Percentiles rank a stretch among this genome's conserved stretches.
phyloP scores from a whole-genome alignment of 2,888 invertebrate genomes.

The Drosophila incognita region DNA sequence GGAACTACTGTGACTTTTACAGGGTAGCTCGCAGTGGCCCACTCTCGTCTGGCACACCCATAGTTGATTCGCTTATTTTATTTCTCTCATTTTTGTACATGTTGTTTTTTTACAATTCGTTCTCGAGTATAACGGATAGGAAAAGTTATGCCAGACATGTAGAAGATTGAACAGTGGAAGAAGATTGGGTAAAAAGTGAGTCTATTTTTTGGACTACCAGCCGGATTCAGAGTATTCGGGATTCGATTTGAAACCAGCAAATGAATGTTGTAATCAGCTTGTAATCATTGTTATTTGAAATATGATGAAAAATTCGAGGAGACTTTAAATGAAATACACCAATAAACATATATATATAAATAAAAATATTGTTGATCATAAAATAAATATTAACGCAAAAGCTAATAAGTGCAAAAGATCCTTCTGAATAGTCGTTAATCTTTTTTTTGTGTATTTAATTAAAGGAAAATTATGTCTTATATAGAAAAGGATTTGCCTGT shows the following conservation, averaged over 20 bases:
- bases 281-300: not conserved
- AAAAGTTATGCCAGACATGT: conserved; percentile 62
- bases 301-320: not conserved
- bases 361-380: no score
- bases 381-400: not conserved
- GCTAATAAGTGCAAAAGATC: not conserved
- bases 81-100: conserved; percentile 50
- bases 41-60: not conserved
- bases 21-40: not conserved
- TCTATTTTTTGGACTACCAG: not conserved
- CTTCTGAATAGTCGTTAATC: not conserved
- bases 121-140: conserved; percentile 61
- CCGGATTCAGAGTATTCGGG: accelerated
- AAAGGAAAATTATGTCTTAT: not conserved
- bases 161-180: conserved; percentile 53
- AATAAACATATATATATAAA: not conserved
- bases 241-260: not conserved
- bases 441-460: not conserved
- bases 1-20: not conserved
- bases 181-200: not conserved
- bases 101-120: conserved; percentile 64
- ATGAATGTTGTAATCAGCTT: not conserved
- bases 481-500: not conserved
- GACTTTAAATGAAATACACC: not conserved
- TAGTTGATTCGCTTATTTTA: conserved; percentile 37